Evolutionary conservation across 2,113 vertebrate species (phyloP).

Genomic region (Eretmochelys imbricata): DNA sequence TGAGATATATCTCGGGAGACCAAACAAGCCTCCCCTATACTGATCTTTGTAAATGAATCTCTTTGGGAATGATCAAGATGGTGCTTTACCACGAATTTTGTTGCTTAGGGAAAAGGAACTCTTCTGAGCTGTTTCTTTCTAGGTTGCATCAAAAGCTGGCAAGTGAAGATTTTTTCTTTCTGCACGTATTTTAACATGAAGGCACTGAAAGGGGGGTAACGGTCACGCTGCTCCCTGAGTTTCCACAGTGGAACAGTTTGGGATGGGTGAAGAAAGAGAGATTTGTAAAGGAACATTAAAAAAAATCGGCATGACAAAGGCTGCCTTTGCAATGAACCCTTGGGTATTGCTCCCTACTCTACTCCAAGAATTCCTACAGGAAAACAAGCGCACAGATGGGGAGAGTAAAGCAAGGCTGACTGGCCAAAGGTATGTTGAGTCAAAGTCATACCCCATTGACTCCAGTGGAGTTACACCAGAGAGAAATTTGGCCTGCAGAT

Average conservation of each 20-base stretch:
- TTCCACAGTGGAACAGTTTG: constrained; percentile 35
- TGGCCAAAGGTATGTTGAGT: constrained; percentile 43
- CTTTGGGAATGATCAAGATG: constrained; percentile 75
- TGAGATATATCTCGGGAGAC: constrained; percentile 75
- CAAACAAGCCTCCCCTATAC: constrained; percentile 49
- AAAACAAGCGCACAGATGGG: constrained; percentile 43
- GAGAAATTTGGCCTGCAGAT: constrained; percentile 27
- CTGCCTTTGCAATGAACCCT: constrained; percentile 40
- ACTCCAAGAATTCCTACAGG: neutral
- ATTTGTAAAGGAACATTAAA: neutral
- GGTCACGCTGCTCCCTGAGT: neutral
- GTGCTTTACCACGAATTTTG: constrained; percentile 73
- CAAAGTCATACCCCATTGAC: constrained; percentile 37
- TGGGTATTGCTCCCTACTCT: constrained; percentile 17
- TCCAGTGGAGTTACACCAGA: constrained; percentile 23
- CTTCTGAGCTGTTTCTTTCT: constrained; percentile 50
- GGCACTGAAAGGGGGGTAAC: constrained; percentile 13
- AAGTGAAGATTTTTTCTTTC: constrained; percentile 59
- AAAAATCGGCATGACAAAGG: constrained; percentile 28
- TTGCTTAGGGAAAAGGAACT: constrained; percentile 53
- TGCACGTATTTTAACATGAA: neutral
- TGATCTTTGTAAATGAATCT: constrained; percentile 77
- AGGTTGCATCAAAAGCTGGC: constrained; percentile 58
- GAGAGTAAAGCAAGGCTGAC: constrained; percentile 53
- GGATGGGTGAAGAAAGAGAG: constrained; percentile 28